Base-by-base conservation (phyloP, 1,140 invertebrate species). In the Solenopsis invicta region DNA sequence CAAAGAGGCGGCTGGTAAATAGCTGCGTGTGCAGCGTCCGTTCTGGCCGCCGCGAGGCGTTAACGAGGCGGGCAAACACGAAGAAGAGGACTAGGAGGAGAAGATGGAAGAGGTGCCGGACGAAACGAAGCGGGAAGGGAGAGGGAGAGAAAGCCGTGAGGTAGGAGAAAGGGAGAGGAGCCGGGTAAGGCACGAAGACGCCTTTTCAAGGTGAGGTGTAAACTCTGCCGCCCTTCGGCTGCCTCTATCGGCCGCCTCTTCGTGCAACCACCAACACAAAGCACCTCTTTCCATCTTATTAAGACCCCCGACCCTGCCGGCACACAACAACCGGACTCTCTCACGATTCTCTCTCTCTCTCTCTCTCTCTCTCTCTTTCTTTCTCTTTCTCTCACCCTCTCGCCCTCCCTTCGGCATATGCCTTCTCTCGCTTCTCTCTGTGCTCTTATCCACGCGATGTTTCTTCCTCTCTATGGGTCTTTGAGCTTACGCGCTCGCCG, bases 21-120 rank as follows among this genome's bases (percentile, higher is more conserved):
- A 88, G 90, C 87, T 91, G 88, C 78, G 87, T 90, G 87, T 90
- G 87, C 89, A 90, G 82, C 84, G 89, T 90, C 87, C 89, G 89
- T 88, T 93, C 78, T 87, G 89, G 81, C 92, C 86, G 88, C 85
- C 85, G 89, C 85, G 80, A 91, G 92, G 92, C 91, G 93, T 93
- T 93, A 93, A 93, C 92, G 91, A 93, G 92, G 81, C 92, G 88
- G 92, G 86, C 91, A 93, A 93, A 93, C 90, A 90, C 87, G 91
- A 90, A 92, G 87, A 92, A 86, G 87, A 91, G 80, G 88, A 89
- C 72, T 75, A 87, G 86, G 89, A 84, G 88, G 89, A 91, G 89
- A 91, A 85, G 86, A 89, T 82, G 90, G 82, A 85, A 87, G 90
- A 85, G 66, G 90, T 87, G 85, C 85, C 54, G 77, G 45, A 62